Evolutionary conservation across 1,140 invertebrate species (phyloP).

Genomic region (Meloidogyne floridensis): DNA sequence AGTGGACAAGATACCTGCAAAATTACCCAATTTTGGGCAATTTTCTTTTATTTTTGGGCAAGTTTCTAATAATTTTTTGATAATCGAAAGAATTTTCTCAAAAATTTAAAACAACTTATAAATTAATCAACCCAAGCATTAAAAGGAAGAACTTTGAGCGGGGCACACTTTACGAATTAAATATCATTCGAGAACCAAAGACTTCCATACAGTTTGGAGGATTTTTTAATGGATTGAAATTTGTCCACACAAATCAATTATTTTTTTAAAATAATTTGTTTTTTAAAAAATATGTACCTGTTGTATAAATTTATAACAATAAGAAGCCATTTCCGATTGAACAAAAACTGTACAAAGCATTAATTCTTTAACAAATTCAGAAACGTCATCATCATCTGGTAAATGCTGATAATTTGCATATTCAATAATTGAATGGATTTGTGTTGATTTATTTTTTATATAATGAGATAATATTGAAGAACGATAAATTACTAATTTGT

Average conservation of each 20-base stretch:
- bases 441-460: conserved; percentile 40
- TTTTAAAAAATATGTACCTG: conserved; percentile 42
- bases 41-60: too few relatives aligned
- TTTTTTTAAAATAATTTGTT: too few relatives aligned
- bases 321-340: conserved; percentile 57
- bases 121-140: too few relatives aligned
- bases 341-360: conserved; percentile 62
- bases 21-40: background rate
- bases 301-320: conserved; percentile 52
- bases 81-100: too few relatives aligned
- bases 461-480: conserved; percentile 49
- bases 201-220: too few relatives aligned
- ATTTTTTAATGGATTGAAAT: too few relatives aligned
- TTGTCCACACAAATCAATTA: too few relatives aligned
- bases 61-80: too few relatives aligned
- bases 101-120: too few relatives aligned
- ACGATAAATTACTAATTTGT: conserved; percentile 48
- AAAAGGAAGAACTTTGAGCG: too few relatives aligned
- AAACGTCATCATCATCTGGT: conserved; percentile 60
- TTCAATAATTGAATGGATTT: conserved; percentile 51
- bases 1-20: background rate
- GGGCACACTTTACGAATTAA: too few relatives aligned
- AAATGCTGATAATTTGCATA: conserved; percentile 48
- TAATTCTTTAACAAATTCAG: conserved; percentile 62
- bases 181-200: too few relatives aligned